A percentile compares a stretch with the other conserved stretches of the same genome.
Evolutionary conservation across 2,797 vertebrate species (phyloP).

Genomic region (Lagocephalus sceleratus): DNA sequence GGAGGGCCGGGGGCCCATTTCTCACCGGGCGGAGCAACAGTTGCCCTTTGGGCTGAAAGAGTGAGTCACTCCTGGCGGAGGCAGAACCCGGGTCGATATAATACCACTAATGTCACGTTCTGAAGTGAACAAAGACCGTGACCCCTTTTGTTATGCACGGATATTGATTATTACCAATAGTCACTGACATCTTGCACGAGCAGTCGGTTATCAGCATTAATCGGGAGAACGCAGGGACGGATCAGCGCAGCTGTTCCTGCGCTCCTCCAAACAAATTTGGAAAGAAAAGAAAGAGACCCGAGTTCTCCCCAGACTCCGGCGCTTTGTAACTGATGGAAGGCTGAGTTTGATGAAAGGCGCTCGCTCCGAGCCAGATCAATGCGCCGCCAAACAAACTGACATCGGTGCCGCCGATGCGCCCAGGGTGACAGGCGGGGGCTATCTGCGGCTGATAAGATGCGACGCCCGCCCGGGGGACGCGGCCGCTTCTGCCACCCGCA

Average conservation of each 20-base stretch:
- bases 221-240: too few species aligned
- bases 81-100: too few species aligned
- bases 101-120: too few species aligned
- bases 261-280: too few species aligned
- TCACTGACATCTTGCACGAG: too few species aligned
- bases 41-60: not conserved
- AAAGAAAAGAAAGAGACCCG: not conserved
- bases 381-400: slow-evolving; percentile 32
- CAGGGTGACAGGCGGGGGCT: slow-evolving; percentile 35
- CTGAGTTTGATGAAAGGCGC: slow-evolving; percentile 36
- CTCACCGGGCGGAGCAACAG: not conserved
- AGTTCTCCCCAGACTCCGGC: slow-evolving; percentile 11
- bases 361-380: slow-evolving; percentile 44
- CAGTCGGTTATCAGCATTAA: too few species aligned
- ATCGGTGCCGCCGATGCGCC: slow-evolving; percentile 7
- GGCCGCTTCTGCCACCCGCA: too few species aligned
- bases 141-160: too few species aligned
- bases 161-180: too few species aligned
- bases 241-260: too few species aligned
- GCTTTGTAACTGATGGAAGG: slow-evolving; percentile 44
- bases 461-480: slow-evolving; percentile 47
- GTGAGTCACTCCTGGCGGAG: too few species aligned
- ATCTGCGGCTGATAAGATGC: slow-evolving; percentile 40
- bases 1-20: not conserved
- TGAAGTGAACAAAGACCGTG: too few species aligned